Percentiles rank a stretch among this genome's conserved stretches.
phyloP scores from a whole-genome alignment of 2,797 vertebrate genomes.

The Sphenodon punctatus region DNA sequence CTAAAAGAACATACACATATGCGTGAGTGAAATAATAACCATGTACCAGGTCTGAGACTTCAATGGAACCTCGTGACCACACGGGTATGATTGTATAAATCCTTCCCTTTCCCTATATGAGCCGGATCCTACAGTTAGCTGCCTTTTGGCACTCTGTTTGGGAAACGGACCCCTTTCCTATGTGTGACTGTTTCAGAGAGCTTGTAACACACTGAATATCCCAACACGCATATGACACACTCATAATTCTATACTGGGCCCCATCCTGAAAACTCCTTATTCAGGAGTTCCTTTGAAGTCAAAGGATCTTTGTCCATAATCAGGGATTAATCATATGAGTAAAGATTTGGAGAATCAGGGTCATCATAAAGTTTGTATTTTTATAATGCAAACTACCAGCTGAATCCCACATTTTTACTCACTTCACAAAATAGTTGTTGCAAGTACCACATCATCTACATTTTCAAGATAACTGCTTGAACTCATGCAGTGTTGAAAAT shows the following conservation, averaged over 20 bases:
- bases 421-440: not conserved
- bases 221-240: too few species aligned
- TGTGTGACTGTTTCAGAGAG: too few species aligned
- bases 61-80: too few species aligned
- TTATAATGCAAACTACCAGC: not conserved
- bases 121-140: too few species aligned
- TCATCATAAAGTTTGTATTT: not conserved
- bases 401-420: not conserved
- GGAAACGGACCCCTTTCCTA: too few species aligned
- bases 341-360: not conserved
- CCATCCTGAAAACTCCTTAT: not conserved
- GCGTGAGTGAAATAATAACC: too few species aligned
- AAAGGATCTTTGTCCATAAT: not conserved
- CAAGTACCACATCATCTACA: rapidly evolving
- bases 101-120: too few species aligned
- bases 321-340: not conserved
- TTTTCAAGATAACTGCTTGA: not conserved
- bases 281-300: rapidly evolving
- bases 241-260: not conserved
- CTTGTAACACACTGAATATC: too few species aligned
- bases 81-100: too few species aligned
- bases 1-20: too few species aligned
- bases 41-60: too few species aligned
- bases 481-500: not conserved
- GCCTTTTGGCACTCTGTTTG: too few species aligned